phyloP scores from a whole-genome alignment of 2,797 vertebrate species.

The Gadopsis bispinosus region DNA sequence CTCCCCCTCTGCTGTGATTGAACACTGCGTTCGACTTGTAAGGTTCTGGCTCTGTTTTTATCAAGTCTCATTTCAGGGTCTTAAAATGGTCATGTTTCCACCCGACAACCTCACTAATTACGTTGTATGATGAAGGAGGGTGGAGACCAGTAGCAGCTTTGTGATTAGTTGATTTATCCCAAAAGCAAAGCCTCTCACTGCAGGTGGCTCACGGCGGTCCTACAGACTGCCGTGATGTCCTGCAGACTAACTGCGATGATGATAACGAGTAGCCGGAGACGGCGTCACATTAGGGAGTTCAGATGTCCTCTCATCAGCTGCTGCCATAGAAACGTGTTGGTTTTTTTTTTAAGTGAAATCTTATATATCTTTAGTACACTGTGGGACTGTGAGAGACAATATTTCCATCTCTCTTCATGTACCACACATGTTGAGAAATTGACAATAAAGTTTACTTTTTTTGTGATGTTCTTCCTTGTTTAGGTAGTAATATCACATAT shows the following conservation, averaged over 20 bases:
- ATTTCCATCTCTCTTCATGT: too few species aligned
- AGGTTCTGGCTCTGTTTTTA: conserved; percentile 2
- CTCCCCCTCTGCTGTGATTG: conserved; percentile 23
- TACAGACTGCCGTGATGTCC: conserved; percentile 33
- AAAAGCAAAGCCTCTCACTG: conserved; percentile 78
- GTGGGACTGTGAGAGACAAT: too few species aligned
- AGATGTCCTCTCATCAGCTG: conserved; percentile 15
- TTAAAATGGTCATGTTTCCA: conserved; percentile 11
- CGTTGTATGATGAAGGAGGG: conserved; percentile 45
- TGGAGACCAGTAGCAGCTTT: conserved; percentile 65
- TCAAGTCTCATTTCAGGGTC: conserved; percentile 14
- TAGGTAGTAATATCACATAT: background rate
- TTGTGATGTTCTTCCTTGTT: background rate
- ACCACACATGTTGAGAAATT: too few species aligned
- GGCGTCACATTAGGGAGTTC: background rate
- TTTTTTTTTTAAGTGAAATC: too few species aligned
- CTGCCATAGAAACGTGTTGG: background rate
- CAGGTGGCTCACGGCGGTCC: conserved; percentile 66
- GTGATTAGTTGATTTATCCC: conserved; percentile 75
- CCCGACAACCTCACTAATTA: conserved; percentile 50
- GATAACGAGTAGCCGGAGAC: background rate
- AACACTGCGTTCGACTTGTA: conserved; percentile 28
- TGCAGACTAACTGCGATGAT: background rate
- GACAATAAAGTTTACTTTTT: too few species aligned
- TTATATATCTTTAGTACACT: too few species aligned